phyloP scores from a whole-genome alignment of 1,140 invertebrate species.

The Drosophila ercepeae region DNA sequence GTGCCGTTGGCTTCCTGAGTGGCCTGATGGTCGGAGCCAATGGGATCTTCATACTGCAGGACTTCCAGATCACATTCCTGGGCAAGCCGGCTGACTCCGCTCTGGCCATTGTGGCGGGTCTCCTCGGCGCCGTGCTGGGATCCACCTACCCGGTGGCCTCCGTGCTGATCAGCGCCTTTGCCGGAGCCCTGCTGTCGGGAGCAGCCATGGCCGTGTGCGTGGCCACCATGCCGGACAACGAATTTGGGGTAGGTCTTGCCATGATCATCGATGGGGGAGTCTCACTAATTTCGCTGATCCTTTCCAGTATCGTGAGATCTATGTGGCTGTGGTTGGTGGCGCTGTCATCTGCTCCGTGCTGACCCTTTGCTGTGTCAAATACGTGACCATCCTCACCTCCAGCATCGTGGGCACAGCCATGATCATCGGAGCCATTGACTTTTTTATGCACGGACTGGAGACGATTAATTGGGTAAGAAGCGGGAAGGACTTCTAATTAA shows the following conservation, averaged over 20 bases:
- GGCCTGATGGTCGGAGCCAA: constrained; percentile 93
- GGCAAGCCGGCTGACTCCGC: constrained; percentile 81
- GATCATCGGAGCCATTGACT: constrained; percentile 80
- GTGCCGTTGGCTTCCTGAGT: constrained; percentile 94
- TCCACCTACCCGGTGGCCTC: constrained; percentile 82
- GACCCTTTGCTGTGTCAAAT: constrained; percentile 81
- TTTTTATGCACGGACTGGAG: constrained; percentile 79
- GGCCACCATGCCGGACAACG: constrained; percentile 83
- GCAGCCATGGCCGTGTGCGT: constrained; percentile 80
- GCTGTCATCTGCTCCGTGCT: constrained; percentile 81
- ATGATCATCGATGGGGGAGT: not conserved
- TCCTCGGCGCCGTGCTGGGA: constrained; percentile 76
- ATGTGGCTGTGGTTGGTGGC: constrained; percentile 78
- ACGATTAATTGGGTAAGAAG: constrained; percentile 79
- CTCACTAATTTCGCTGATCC: not conserved
- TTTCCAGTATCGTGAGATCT: constrained; percentile 73
- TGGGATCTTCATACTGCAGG: constrained; percentile 76
- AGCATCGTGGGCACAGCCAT: constrained; percentile 83
- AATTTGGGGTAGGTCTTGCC: constrained; percentile 78
- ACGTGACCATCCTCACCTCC: constrained; percentile 80
- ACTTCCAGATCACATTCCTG: constrained; percentile 75
- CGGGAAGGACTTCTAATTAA: constrained; percentile 58
- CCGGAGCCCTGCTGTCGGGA: constrained; percentile 77
- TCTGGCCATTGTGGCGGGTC: constrained; percentile 76
- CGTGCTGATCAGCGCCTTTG: constrained; percentile 78